Evolutionary conservation across 2,888 invertebrate species (phyloP), one percentile per base, ranked within the genome.

Genomic region (Agriotes lineatus): DNA sequence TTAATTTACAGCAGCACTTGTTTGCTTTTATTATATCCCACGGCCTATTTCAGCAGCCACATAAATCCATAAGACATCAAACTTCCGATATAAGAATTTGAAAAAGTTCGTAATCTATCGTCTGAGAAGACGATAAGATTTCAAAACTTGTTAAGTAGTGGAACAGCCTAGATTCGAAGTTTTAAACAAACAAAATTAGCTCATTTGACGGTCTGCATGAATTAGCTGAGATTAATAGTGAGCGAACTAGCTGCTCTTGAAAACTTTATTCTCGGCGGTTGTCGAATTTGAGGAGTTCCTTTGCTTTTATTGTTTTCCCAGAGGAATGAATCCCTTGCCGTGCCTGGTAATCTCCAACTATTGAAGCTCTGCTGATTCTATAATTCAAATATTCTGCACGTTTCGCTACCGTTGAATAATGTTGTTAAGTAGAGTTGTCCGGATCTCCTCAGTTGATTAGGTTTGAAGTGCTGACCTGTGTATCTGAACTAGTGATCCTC

Each of bases 391-490:
- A 48, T 48, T 12, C 48, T 5, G 25, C 4, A 25, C 25, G 25
- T 25, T 25, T 52, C 33, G 2, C 33, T 33, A 9, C 25, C n/a
- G 18, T 18, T 33, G 16, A 52, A 52, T 52, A 52, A 52, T 52
- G 33, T n/a, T n/a, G n/a, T 33, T 25, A 52, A 52, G 20, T 33
- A 33, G 52, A 50, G 30, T 50, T 50, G 50, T 50, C 25, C 6
- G 16, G n/a, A 30, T 33, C 16, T 52, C n/a, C n/a, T 52, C 33
- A 19, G 9, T 14, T 19, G 52, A 10, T 52, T 52, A 52, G 2
- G 18, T 52, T 48, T 33, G 35, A 52, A 52, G 52, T 52, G 52
- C 33, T 33, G 52, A 16, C 12, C 52, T 33, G 10, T 52, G 52
- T 52, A 52, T 33, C 33, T 33, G 25, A 9, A 52, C 52, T 33